A percentile compares a stretch with the other conserved stretches of the same genome.
phyloP scores from a whole-genome alignment of 2,888 invertebrate genomes.

The Minunthozetes semirufus region DNA sequence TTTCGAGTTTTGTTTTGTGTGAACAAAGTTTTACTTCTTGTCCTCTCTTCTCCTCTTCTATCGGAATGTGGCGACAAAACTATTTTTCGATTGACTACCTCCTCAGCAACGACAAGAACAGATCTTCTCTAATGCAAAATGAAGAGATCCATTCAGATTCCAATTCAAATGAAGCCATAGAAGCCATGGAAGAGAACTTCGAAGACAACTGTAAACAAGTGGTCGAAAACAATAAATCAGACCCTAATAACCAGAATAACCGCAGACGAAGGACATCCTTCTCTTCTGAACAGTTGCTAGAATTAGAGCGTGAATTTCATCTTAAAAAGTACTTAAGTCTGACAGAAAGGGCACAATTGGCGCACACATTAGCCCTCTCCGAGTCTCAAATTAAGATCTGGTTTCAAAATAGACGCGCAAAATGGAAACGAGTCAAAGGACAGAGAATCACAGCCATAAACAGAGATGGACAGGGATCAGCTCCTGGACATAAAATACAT shows the following conservation, averaged over 20 bases:
- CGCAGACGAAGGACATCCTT: constrained; percentile 46
- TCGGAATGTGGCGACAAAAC: not conserved
- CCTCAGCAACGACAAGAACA: not conserved
- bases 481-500: constrained; percentile 48
- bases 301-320: constrained; percentile 46
- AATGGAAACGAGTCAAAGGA: constrained; percentile 50
- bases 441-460: constrained; percentile 37
- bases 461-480: not conserved
- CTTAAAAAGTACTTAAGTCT: constrained; percentile 46
- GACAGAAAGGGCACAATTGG: constrained; percentile 45
- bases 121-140: no score
- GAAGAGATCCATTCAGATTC: no score
- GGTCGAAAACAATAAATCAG: not conserved
- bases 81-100: not conserved
- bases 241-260: constrained; percentile 31
- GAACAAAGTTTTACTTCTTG: not conserved
- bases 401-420: constrained; percentile 51
- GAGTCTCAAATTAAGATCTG: constrained; percentile 51
- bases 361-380: constrained; percentile 47
- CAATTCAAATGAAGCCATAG: not conserved
- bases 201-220: not conserved
- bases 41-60: not conserved
- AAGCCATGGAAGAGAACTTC: not conserved
- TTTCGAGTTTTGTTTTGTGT: not conserved
- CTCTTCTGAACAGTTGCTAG: constrained; percentile 45